A percentile compares a stretch with the other conserved stretches of the same genome.
phyloP scores from a whole-genome alignment of 2,113 vertebrate genomes.

The Platysternon megacephalum region DNA sequence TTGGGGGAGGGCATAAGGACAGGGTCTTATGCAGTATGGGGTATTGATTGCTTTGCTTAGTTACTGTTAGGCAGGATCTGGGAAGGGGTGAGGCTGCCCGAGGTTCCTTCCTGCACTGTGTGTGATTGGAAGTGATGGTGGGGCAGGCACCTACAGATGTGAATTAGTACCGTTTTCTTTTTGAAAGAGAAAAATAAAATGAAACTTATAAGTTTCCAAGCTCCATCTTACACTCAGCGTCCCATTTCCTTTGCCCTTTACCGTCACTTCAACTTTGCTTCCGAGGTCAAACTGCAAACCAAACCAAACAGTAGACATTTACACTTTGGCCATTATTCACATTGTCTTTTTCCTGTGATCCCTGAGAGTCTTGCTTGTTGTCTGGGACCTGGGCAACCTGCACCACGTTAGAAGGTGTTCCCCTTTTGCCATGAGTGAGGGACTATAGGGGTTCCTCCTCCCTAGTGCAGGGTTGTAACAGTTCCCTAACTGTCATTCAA shows the following conservation, averaged over 20 bases:
- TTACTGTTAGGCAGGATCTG: not conserved
- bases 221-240: slow-evolving; percentile 80
- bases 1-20: not conserved
- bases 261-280: slow-evolving; percentile 56
- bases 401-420: not conserved
- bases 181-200: not conserved
- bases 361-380: not conserved
- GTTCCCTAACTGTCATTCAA: not conserved
- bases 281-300: slow-evolving; percentile 77
- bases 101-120: not conserved
- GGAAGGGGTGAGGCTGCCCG: not conserved
- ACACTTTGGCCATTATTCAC: not conserved
- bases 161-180: not conserved
- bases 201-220: not conserved
- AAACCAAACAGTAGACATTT: not conserved
- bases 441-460: not conserved
- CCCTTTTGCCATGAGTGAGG: not conserved
- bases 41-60: not conserved
- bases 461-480: rapidly evolving
- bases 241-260: slow-evolving; percentile 74
- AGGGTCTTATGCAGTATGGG: not conserved
- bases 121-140: not conserved
- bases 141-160: not conserved
- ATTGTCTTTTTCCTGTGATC: not conserved
- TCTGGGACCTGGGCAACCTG: not conserved